Base-by-base conservation (phyloP, 2,888 invertebrate genomes). In the Parthenolecanium corni region DNA sequence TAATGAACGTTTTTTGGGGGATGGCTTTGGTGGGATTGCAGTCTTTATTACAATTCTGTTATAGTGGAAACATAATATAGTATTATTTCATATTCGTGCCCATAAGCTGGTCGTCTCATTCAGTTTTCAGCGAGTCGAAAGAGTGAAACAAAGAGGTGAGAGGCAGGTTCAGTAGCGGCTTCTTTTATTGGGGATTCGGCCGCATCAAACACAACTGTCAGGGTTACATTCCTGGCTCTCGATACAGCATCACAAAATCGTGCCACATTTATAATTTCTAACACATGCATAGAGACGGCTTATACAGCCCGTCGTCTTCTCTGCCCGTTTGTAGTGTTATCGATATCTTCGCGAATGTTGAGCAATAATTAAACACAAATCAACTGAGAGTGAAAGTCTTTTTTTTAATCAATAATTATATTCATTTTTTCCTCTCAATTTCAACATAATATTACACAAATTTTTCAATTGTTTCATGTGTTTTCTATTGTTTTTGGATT, bases 121-220 rank as follows among this genome's bases (percentile, higher is more conserved):
- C 57, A 31, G n/a, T n/a, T n/a, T 31, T 24, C 24, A n/a, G 31
- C 31, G 31, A 31, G 9, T 31, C 5, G 9, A 31, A 31, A 31
- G n/a, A n/a, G n/a, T n/a, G n/a, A n/a, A n/a, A n/a, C n/a, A n/a
- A n/a, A n/a, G n/a, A n/a, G n/a, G n/a, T n/a, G 56, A 23, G 36
- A 57, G 57, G 46, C 57, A 57, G 57, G 57, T 57, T 57, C 57
- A 47, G 46, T 57, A 57, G 57, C 46, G 31, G 42, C 57, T 57
- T 57, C 44, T 44, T 57, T 31, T 31, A 31, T 31, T 31, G 31
- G 31, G 46, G 46, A 57, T 57, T 44, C 57, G 25, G 42, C 9
- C 31, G 9, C 4, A 4, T 31, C 31, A 31, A 31, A 31, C 31
- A 31, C 4, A 57, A 57, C 57, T 57, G 57, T 47, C 57, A 57